Conservation (phyloP, 1,140 invertebrate genomes). For the Drosophila sechellia region DNA sequence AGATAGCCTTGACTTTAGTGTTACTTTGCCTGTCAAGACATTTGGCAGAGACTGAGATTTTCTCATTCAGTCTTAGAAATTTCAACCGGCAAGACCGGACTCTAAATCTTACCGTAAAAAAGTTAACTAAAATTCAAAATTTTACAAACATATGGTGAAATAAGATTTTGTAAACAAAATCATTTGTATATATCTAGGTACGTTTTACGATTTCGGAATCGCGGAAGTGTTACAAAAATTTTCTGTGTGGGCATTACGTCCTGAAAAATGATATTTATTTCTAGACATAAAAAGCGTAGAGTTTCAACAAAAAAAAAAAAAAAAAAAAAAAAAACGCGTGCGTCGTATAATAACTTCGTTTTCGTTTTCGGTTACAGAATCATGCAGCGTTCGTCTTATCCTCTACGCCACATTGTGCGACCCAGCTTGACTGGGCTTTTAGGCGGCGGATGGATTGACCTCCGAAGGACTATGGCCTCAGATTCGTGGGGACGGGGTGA, state of each 20-base stretch:
- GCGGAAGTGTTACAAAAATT: neutral
- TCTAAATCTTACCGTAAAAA: conserved; percentile 17
- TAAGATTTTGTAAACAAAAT: neutral
- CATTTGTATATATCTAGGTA: neutral
- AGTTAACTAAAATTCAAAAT: conserved; percentile 16
- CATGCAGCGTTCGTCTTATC: conserved; percentile 11
- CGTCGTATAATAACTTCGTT: neutral
- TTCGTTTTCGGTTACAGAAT: neutral
- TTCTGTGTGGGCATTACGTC: too few species aligned
- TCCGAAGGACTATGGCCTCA: neutral
- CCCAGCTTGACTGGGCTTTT: neutral
- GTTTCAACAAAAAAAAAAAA: too few species aligned
- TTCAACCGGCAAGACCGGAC: conserved; percentile 10
- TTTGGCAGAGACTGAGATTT: neutral
- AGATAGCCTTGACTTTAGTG: conserved; percentile 7
- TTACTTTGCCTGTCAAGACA: neutral
- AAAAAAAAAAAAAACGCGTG: too few species aligned
- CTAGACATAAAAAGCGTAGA: too few species aligned
- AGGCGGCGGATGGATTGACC: neutral
- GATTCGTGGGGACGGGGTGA: neutral
- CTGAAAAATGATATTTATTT: too few species aligned
- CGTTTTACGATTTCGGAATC: neutral
- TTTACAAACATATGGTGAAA: neutral
- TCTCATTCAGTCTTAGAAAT: conserved; percentile 5
- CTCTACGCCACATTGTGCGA: neutral